Base-by-base conservation (phyloP, 2,113 vertebrate genomes). In the Synchiropus splendidus region DNA sequence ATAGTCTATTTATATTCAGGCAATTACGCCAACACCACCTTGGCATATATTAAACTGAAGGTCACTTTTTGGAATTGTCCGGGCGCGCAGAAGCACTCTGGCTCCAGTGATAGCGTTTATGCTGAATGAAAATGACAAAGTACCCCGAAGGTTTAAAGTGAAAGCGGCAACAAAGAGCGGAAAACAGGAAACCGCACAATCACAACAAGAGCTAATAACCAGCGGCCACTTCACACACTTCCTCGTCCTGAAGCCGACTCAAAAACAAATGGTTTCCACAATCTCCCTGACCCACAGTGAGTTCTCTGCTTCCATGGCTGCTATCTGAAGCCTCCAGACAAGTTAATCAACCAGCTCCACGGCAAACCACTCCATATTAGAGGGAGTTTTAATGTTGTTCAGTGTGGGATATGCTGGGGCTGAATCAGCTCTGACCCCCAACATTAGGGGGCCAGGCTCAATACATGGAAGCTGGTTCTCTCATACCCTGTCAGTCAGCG, bases 341-440 rank as follows among this genome's bases (percentile, higher is more conserved):
- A 71, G 54, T 74, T 70, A 59, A 80, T 77, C 57, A 64, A 48
- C 43, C 15, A 33, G 49, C 45, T 44, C 21, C 21, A n/a, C n/a
- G n/a, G n/a, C n/a, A 27, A 27, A 27, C 21, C 21, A 27, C 4
- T 4, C 21, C 8, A 27, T 27, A 27, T 27, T 27, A n/a, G n/a
- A n/a, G n/a, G n/a, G n/a, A n/a, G n/a, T n/a, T n/a, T n/a, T n/a
- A n/a, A n/a, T n/a, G n/a, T n/a, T n/a, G n/a, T n/a, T n/a, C n/a
- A n/a, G n/a, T n/a, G n/a, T n/a, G n/a, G n/a, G n/a, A n/a, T n/a
- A n/a, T n/a, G n/a, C n/a, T n/a, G n/a, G n/a, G n/a, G n/a, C n/a
- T n/a, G n/a, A n/a, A n/a, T n/a, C n/a, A n/a, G n/a, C n/a, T n/a
- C n/a, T n/a, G n/a, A n/a, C n/a, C n/a, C n/a, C n/a, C n/a, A n/a